These are phyloP conservation scores for Saimiri boliviensis DNA, from an alignment of 2,113 vertebrate species.

Conservation along the genomic window DNA sequence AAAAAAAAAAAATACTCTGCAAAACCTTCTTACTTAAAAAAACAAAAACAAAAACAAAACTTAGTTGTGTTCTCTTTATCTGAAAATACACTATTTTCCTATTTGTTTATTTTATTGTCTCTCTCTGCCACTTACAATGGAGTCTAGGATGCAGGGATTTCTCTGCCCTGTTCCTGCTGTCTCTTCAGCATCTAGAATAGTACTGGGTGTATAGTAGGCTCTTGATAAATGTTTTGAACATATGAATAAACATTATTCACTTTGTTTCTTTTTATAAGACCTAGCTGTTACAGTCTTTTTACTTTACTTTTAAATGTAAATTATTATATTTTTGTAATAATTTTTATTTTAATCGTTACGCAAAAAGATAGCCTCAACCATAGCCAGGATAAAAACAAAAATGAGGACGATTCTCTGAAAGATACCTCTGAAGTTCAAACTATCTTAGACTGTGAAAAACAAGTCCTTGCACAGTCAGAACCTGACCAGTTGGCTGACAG, in stretches of 20 bases:
- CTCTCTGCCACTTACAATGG: neutral
- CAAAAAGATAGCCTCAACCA: neutral
- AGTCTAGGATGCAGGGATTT: neutral
- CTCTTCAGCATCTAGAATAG: neutral
- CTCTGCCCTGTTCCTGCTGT: neutral
- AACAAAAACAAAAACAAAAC: neutral
- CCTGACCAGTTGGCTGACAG: neutral
- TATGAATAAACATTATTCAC: neutral
- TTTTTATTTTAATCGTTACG: constrained; percentile 49
- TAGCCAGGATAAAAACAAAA: constrained; percentile 47
- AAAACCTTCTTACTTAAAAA: neutral
- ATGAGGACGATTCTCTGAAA: neutral
- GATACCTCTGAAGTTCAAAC: neutral
- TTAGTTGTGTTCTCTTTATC: neutral
- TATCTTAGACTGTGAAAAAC: neutral
- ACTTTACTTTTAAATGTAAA: constrained; percentile 18
- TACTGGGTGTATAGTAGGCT: neutral
- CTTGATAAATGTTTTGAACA: neutral
- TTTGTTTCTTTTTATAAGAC: constrained; percentile 38
- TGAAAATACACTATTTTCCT: neutral
- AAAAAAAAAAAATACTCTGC: neutral
- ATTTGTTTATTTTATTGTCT: neutral
- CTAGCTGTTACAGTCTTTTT: constrained; percentile 10
- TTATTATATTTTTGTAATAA: neutral
- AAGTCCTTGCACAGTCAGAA: neutral